Evolutionary conservation across 2,888 invertebrate species (phyloP).

Genomic region (Apamea epomidion): DNA sequence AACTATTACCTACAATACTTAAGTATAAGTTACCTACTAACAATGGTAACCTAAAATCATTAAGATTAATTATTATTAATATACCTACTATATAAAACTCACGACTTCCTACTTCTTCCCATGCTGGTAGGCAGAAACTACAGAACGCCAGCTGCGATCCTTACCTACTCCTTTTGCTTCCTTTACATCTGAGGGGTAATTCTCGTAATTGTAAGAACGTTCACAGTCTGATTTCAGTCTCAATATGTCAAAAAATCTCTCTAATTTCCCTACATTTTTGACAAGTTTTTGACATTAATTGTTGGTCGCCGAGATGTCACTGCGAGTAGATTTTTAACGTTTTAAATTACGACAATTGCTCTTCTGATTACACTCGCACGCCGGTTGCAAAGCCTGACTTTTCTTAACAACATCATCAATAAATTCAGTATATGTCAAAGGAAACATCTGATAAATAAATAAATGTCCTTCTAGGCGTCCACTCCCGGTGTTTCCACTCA

Average conservation of each 20-base stretch:
- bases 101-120: background rate
- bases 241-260: too few species aligned
- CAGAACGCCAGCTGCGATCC: background rate
- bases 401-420: background rate
- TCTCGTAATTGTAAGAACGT: too few species aligned
- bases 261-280: too few species aligned
- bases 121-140: too few species aligned
- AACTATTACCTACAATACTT: background rate
- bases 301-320: too few species aligned
- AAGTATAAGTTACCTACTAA: background rate
- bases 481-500: background rate
- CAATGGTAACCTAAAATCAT: background rate
- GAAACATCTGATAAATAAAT: too few species aligned
- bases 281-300: too few species aligned
- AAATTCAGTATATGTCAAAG: background rate
- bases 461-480: background rate
- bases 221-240: too few species aligned
- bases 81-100: background rate
- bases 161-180: background rate
- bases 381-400: background rate
- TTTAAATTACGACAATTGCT: too few species aligned
- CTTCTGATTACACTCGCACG: background rate
- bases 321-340: too few species aligned
- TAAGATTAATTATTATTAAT: background rate
- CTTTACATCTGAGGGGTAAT: background rate